Evolutionary conservation across 2,888 invertebrate species (phyloP).

Genomic region (Eupithecia inturbata): DNA sequence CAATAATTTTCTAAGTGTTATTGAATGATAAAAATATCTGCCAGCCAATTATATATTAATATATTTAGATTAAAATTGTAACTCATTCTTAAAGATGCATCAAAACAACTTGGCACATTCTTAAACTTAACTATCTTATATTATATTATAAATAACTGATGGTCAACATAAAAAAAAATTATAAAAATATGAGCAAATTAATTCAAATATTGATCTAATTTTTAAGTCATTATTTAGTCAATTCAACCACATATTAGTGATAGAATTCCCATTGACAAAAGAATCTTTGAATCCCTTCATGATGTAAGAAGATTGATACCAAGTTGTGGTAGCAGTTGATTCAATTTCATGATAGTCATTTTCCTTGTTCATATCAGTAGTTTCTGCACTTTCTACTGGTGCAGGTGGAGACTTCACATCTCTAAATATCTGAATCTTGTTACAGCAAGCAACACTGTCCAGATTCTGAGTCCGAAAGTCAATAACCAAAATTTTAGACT

Average conservation of each 20-base stretch:
- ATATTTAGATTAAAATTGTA: too few species aligned
- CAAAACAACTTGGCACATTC: not conserved
- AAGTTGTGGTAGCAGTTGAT: conserved; percentile 64
- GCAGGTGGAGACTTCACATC: conserved; percentile 52
- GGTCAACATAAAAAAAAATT: not conserved
- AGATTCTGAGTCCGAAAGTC: conserved; percentile 62
- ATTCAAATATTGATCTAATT: conserved; percentile 9
- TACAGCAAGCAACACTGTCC: conserved; percentile 68
- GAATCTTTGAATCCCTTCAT: conserved; percentile 85
- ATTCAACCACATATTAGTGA: conserved; percentile 79
- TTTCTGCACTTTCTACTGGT: conserved; percentile 46
- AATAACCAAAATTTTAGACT: conserved; percentile 67
- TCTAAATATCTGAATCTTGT: conserved; percentile 73
- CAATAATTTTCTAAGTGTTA: not conserved
- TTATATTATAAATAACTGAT: too few species aligned
- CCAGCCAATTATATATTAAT: conserved; percentile 12
- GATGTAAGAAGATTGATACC: conserved; percentile 83
- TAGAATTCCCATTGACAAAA: conserved; percentile 81
- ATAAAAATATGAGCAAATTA: not conserved
- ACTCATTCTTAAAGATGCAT: too few species aligned
- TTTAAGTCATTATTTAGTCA: conserved; percentile 44
- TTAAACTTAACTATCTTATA: conserved; percentile 12
- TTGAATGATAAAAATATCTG: conserved; percentile 35
- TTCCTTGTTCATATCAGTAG: conserved; percentile 49
- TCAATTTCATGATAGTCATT: conserved; percentile 66